Evolutionary conservation across 2,888 invertebrate genomes (phyloP).

Genomic region (Bembecia ichneumoniformis): DNA sequence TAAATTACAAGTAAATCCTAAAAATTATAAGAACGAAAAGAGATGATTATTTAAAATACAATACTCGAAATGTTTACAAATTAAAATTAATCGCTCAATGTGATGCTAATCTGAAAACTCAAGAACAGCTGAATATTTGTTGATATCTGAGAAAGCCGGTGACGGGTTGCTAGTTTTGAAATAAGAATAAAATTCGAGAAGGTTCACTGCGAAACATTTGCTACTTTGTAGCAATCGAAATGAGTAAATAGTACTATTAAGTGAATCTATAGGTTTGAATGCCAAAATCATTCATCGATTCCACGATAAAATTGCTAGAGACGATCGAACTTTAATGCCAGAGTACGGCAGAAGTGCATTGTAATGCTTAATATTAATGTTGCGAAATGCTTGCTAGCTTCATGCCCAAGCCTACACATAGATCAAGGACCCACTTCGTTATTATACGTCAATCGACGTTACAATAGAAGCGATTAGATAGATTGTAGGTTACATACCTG

Average conservation of each 20-base stretch:
- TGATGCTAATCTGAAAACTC: too few relatives aligned
- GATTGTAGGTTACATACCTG: constrained; percentile 22
- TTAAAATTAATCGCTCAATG: too few relatives aligned
- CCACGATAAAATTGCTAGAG: constrained; percentile 10
- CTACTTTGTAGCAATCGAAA: neutral
- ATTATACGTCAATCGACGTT: constrained; percentile 32
- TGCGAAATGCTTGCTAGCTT: constrained; percentile 32
- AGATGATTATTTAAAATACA: too few relatives aligned
- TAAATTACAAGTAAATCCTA: too few relatives aligned
- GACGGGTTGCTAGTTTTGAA: too few relatives aligned
- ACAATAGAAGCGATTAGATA: constrained; percentile 44
- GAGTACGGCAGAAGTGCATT: constrained; percentile 35
- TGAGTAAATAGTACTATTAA: neutral
- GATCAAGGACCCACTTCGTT: constrained; percentile 57
- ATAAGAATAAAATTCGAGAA: too few relatives aligned
- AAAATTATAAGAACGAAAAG: too few relatives aligned
- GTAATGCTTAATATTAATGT: constrained; percentile 36
- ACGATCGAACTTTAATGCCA: constrained; percentile 38
- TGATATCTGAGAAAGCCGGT: too few relatives aligned
- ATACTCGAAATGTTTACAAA: too few relatives aligned
- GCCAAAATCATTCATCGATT: neutral
- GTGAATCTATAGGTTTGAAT: neutral
- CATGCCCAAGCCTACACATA: constrained; percentile 33
- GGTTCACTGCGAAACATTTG: too few relatives aligned
- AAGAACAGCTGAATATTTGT: too few relatives aligned